These are phyloP conservation scores for Plagiodera versicolora DNA, from an alignment of 2,888 invertebrate genomes.

Conservation along the genomic window DNA sequence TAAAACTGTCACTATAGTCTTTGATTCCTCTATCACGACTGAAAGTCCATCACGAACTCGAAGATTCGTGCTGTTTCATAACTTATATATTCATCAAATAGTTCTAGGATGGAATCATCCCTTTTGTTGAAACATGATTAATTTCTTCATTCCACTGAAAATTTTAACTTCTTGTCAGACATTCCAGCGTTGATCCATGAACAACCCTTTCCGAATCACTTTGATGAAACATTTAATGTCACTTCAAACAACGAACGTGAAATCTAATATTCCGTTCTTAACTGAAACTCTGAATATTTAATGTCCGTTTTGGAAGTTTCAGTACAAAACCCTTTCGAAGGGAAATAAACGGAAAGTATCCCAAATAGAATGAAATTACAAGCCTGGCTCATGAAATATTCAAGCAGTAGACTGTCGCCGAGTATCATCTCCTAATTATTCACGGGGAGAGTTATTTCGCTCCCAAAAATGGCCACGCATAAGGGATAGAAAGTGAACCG, in stretches of 20 bases:
- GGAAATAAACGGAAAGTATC: background rate
- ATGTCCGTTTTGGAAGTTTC: background rate
- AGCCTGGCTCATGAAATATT: constrained; percentile 13
- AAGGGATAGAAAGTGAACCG: constrained; percentile 6
- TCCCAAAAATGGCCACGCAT: constrained; percentile 13
- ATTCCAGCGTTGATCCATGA: background rate
- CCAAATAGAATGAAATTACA: constrained; percentile 7
- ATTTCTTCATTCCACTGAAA: background rate
- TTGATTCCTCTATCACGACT: no score
- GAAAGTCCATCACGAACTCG: no score
- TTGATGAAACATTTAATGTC: background rate
- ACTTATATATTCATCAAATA: background rate
- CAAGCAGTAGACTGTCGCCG: constrained; percentile 12
- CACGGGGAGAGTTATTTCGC: constrained; percentile 7
- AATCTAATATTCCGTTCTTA: constrained; percentile 1
- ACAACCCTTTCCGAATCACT: background rate
- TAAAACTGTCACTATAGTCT: no score
- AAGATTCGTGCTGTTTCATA: no score
- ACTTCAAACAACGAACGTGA: background rate
- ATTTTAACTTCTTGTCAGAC: background rate
- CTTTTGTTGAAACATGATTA: background rate
- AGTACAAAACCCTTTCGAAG: background rate
- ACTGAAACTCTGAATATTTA: background rate
- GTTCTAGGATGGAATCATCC: background rate
- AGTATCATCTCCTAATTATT: constrained; percentile 15